Evolutionary conservation across 2,797 vertebrate genomes (phyloP).

Genomic region (Pyrocephalus nanus): DNA sequence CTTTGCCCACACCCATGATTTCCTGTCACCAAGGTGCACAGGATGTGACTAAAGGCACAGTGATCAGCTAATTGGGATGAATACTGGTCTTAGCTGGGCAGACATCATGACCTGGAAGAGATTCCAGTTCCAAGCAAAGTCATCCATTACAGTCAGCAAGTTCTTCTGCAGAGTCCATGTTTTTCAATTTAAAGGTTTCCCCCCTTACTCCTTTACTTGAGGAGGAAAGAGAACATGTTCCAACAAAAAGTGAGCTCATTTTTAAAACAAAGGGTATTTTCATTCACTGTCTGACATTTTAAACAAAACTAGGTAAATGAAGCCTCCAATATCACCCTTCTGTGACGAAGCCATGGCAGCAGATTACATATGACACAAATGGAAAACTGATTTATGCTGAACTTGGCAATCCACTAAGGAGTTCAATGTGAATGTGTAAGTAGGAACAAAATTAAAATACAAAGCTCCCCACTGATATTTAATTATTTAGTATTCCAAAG

Average conservation of each 20-base stretch:
- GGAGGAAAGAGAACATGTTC: not conserved
- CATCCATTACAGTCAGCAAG: constrained; percentile 6
- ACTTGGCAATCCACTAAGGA: not conserved
- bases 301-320: not conserved
- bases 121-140: not conserved
- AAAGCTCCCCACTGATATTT: not conserved
- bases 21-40: not conserved
- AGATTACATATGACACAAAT: not conserved
- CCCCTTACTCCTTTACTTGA: no score
- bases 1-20: constrained; percentile 16
- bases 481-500: not conserved
- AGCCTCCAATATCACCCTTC: not conserved
- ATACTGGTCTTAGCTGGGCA: not conserved
- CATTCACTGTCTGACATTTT: not conserved
- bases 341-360: not conserved
- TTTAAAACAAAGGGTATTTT: not conserved
- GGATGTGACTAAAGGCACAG: constrained; percentile 61
- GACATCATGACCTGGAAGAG: not conserved
- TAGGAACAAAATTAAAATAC: constrained; percentile 11
- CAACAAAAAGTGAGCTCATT: not conserved
- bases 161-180: not conserved
- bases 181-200: not conserved
- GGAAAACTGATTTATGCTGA: not conserved
- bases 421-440: not conserved
- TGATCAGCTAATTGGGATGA: constrained; percentile 48